Conservation (phyloP, 2,113 vertebrate species). For the Asarcornis scutulata region DNA sequence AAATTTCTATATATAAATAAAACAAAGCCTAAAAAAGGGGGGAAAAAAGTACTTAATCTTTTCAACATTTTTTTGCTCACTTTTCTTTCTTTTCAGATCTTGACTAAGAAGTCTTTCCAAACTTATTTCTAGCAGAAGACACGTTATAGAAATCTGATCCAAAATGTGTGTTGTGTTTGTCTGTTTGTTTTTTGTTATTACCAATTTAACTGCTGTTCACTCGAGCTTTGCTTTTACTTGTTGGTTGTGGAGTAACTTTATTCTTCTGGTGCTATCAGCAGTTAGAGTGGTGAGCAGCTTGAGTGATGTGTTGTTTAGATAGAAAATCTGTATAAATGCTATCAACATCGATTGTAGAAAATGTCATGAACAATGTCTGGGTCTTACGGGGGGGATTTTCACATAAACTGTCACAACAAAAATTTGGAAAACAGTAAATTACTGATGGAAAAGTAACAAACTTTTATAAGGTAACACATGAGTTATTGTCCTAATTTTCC, state of each 20-base stretch:
- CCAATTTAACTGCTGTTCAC: not conserved
- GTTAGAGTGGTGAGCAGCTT: not conserved
- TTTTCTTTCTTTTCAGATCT: not conserved
- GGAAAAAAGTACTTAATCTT: not conserved
- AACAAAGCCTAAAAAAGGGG: not conserved
- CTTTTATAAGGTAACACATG: not conserved
- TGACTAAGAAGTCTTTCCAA: not conserved
- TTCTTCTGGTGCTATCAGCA: not conserved
- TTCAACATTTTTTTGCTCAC: not conserved
- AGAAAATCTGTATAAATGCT: not conserved
- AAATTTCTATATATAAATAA: not conserved
- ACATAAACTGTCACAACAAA: accelerated
- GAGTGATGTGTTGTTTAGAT: not conserved
- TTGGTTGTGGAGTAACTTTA: not conserved
- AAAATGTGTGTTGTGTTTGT: not conserved
- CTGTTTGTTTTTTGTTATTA: not conserved
- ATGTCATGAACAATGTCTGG: not conserved
- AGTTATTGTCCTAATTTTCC: not conserved
- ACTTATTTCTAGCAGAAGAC: not conserved
- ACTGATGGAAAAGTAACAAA: not conserved
- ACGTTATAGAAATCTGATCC: not conserved
- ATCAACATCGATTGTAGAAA: not conserved
- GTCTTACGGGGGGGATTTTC: not conserved
- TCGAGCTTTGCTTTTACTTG: not conserved
- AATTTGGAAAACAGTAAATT: not conserved